Evolutionary conservation across 2,797 vertebrate genomes (phyloP).

Genomic region (Falco novaeseelandiae): DNA sequence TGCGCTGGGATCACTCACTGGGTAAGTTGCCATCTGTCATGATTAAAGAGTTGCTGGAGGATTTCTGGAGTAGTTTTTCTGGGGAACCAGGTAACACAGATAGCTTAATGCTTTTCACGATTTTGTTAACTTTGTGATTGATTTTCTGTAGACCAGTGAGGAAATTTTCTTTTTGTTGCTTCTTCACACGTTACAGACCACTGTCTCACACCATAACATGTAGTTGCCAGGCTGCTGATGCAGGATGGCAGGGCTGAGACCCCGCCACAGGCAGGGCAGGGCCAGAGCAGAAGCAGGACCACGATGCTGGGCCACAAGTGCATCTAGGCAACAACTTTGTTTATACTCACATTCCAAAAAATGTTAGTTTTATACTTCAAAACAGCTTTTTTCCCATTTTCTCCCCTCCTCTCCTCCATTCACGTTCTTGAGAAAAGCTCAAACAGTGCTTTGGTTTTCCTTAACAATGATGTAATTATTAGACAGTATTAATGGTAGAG

Average conservation of each 20-base stretch:
- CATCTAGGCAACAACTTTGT: background rate
- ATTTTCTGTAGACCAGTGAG: background rate
- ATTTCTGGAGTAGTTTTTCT: background rate
- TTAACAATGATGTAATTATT: background rate
- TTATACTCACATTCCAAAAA: background rate
- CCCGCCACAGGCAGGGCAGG: background rate
- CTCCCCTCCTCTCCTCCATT: accelerated
- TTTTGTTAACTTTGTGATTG: background rate
- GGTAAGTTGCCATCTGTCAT: background rate
- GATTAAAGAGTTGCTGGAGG: background rate
- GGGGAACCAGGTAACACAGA: background rate
- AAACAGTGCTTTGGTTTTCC: background rate
- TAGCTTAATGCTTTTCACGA: background rate
- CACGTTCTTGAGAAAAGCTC: background rate
- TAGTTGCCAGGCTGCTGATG: background rate
- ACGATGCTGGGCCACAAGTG: background rate
- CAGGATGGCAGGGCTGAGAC: accelerated
- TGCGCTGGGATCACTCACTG: background rate
- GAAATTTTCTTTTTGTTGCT: background rate
- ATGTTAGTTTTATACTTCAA: background rate
- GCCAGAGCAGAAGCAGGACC: too few species aligned
- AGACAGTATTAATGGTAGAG: background rate
- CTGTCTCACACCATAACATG: accelerated
- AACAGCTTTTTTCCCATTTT: background rate
- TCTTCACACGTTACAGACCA: accelerated